These are phyloP conservation scores for Percopsis transmontana DNA, from an alignment of 2,113 vertebrate genomes.

Conservation along the genomic window DNA sequence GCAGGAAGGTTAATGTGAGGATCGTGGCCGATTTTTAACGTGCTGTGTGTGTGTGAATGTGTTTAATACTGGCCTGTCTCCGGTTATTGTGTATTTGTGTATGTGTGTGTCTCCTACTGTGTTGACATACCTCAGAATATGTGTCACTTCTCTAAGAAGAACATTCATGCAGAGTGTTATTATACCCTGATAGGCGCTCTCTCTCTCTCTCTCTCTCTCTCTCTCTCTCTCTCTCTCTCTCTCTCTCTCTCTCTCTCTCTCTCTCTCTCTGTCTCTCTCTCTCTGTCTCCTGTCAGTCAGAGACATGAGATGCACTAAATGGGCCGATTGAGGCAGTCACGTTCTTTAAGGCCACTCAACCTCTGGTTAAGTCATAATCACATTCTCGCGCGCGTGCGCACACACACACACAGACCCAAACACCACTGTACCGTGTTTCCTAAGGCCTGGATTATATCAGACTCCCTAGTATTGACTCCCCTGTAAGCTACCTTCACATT, in stretches of 20 bases:
- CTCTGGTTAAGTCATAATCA: conserved; percentile 37
- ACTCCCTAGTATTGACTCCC: conserved; percentile 10
- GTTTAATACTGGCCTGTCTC: not conserved
- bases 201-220: conserved; percentile 33
- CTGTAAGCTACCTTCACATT: conserved; percentile 44
- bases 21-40: not conserved
- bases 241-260: not conserved
- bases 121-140: conserved; percentile 67
- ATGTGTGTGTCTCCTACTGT: conserved; percentile 37
- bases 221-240: conserved; percentile 41
- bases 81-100: conserved; percentile 19
- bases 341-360: conserved; percentile 27
- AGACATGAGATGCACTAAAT: conserved; percentile 49
- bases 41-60: conserved; percentile 32
- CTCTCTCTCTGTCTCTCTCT: not conserved
- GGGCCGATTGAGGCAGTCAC: conserved; percentile 53
- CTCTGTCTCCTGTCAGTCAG: conserved; percentile 50
- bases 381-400: conserved; percentile 18
- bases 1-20: conserved; percentile 32
- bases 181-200: conserved; percentile 22
- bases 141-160: conserved; percentile 57
- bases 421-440: conserved; percentile 49
- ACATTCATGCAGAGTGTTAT: conserved; percentile 50
- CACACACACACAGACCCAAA: conserved; percentile 16
- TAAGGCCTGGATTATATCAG: conserved; percentile 57